phyloP scores from a whole-genome alignment of 2,888 invertebrate species.

The Mactromeris polynyma region DNA sequence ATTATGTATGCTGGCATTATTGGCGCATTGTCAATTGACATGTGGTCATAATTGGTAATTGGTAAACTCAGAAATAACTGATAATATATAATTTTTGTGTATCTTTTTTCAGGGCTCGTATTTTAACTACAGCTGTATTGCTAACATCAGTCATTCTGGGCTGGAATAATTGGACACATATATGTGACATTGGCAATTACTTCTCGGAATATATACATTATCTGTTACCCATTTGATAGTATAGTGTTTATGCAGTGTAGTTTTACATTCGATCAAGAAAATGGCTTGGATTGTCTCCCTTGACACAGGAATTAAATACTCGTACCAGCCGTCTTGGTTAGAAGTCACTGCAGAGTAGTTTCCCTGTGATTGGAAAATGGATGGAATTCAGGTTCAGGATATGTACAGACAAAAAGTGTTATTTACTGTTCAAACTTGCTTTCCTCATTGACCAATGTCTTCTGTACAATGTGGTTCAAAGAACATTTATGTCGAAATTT shows the following conservation, averaged over 20 bases:
- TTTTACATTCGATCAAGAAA: neutral
- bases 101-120: slow-evolving; percentile 75
- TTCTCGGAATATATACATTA: slow-evolving; percentile 68
- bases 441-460: neutral
- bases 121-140: slow-evolving; percentile 75
- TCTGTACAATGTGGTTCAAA: neutral
- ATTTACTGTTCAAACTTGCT: neutral
- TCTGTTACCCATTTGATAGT: slow-evolving; percentile 57
- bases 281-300: slow-evolving; percentile 12
- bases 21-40: neutral
- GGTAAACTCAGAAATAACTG: neutral
- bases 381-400: neutral
- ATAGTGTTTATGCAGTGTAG: neutral
- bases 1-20: neutral
- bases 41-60: neutral
- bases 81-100: neutral
- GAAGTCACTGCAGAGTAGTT: slow-evolving; percentile 2
- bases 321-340: neutral
- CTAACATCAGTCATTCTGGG: slow-evolving; percentile 71
- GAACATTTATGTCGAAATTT: neutral
- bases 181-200: slow-evolving; percentile 66
- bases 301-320: neutral
- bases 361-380: neutral
- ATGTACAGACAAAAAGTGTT: neutral
- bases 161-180: slow-evolving; percentile 74